Conservation (phyloP, 1,140 invertebrate genomes). For the Euwallacea similis region DNA sequence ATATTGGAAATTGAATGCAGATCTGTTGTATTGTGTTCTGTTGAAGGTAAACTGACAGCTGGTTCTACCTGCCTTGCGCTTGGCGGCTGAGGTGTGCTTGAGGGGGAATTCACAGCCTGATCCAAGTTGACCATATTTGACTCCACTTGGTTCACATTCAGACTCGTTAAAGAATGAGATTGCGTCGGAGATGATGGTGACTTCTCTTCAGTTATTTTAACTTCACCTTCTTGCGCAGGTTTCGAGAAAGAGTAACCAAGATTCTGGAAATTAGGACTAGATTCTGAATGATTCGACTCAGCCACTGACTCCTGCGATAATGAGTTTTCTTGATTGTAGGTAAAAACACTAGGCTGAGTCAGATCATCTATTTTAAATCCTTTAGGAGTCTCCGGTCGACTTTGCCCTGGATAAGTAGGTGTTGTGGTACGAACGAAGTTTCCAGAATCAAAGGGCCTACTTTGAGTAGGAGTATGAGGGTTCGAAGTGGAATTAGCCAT, state of each 20-base stretch:
- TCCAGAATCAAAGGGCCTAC: not conserved
- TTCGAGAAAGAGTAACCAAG: constrained; percentile 12
- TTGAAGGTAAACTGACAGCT: not conserved
- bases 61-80: not conserved
- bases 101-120: not conserved
- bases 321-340: constrained; percentile 49
- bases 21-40: constrained; percentile 5
- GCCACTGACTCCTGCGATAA: constrained; percentile 46
- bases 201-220: constrained; percentile 21
- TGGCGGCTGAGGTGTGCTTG: not conserved
- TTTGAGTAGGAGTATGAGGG: constrained; percentile 2
- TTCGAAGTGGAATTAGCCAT: not conserved
- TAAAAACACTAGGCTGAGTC: constrained; percentile 47
- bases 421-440: constrained; percentile 42
- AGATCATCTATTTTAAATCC: constrained; percentile 53
- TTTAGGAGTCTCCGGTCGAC: constrained; percentile 52
- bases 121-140: constrained; percentile 9
- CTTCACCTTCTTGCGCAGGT: constrained; percentile 20
- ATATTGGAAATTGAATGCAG: constrained; percentile 24
- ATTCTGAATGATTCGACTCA: constrained; percentile 41
- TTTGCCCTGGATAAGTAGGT: constrained; percentile 47
- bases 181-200: constrained; percentile 38
- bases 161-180: constrained; percentile 34
- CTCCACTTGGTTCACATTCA: constrained; percentile 14
- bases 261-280: constrained; percentile 37